These are phyloP conservation scores for Escarpia spicata DNA, from an alignment of 2,888 invertebrate species.

Conservation along the genomic window DNA sequence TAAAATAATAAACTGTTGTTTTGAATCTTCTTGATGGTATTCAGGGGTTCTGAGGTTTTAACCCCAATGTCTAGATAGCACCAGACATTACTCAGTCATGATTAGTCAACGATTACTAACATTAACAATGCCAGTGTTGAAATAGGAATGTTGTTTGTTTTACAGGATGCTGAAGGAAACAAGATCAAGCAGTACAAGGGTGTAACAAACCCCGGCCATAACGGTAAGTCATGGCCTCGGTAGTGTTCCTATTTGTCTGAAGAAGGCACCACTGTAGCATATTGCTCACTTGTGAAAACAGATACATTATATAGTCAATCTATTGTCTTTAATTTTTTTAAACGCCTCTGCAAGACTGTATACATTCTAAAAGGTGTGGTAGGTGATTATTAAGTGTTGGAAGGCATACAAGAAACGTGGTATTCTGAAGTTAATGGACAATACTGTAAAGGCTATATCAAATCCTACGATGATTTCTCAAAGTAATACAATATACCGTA, in stretches of 20 bases:
- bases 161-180: neutral
- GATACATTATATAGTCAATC: no score
- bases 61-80: neutral
- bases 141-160: neutral
- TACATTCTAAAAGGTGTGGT: no score
- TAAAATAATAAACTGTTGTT: no score
- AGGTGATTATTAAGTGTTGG: no score
- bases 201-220: neutral
- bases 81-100: neutral
- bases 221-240: neutral
- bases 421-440: no score
- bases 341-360: no score
- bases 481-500: no score
- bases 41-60: neutral
- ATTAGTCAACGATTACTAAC: neutral
- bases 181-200: neutral
- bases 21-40: neutral
- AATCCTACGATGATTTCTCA: no score
- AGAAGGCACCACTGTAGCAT: neutral
- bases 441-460: no score
- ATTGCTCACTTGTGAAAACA: neutral
- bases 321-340: no score
- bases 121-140: neutral
- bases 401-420: no score
- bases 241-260: neutral